Evolutionary conservation across 92 coral and sea anemone genomes (phyloP).

Genomic region (Bergia sp.): DNA sequence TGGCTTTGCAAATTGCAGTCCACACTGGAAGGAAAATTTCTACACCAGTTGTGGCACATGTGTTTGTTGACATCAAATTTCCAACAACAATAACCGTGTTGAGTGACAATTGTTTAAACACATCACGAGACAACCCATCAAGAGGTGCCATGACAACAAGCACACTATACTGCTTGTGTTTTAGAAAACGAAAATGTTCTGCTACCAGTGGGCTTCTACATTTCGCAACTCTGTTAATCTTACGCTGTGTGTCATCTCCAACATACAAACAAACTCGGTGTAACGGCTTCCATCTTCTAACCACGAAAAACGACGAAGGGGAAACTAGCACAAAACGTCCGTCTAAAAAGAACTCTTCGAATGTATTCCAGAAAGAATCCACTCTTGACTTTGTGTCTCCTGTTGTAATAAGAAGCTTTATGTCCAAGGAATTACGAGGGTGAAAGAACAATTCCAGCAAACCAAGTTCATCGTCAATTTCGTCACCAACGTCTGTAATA

Average conservation of each 20-base stretch:
- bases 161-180: background rate
- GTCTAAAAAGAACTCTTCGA: conserved; percentile 19
- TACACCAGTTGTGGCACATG: background rate
- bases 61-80: conserved; percentile 17
- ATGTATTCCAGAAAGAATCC: conserved; percentile 4
- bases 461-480: conserved; percentile 21
- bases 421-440: background rate
- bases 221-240: background rate
- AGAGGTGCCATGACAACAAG: conserved; percentile 29
- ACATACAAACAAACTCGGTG: conserved; percentile 7
- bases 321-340: conserved; percentile 13
- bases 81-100: conserved; percentile 1
- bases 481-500: conserved; percentile 21
- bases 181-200: background rate
- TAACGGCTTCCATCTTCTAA: background rate
- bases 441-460: conserved; percentile 1
- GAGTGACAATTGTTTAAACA: background rate
- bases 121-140: background rate
- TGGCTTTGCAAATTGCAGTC: conserved; percentile 11
- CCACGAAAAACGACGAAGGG: conserved; percentile 7
- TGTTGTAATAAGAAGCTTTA: conserved; percentile 13
- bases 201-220: background rate
- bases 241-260: conserved; percentile 24
- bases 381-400: conserved; percentile 16
- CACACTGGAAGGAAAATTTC: background rate